phyloP scores from a whole-genome alignment of 2,797 vertebrate species.

The Acanthornis magna region DNA sequence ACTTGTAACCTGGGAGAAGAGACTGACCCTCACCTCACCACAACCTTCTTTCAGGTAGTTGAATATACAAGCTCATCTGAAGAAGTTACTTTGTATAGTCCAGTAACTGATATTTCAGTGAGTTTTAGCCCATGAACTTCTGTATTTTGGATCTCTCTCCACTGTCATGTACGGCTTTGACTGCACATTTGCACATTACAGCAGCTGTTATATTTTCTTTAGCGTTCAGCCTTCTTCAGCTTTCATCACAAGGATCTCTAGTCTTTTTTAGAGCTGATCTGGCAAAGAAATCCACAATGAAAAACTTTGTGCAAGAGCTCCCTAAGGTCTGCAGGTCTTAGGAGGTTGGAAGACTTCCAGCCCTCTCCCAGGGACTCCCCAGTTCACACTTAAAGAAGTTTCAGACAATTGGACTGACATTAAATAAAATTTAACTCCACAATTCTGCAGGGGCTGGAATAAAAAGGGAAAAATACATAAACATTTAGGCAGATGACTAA shows the following conservation, averaged over 20 bases:
- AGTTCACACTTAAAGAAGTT: background rate
- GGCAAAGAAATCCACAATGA: conserved; percentile 18
- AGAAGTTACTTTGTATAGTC: background rate
- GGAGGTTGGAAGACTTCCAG: conserved; percentile 1
- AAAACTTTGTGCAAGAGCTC: background rate
- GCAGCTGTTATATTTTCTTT: conserved; percentile 21
- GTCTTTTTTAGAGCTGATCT: conserved; percentile 30
- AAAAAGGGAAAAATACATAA: background rate
- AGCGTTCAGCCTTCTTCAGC: conserved; percentile 3
- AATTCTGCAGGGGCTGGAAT: background rate
- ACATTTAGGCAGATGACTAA: background rate
- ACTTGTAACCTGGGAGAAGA: background rate
- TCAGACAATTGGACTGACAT: background rate
- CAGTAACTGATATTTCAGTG: background rate
- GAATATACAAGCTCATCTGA: background rate
- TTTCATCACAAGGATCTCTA: conserved; percentile 33
- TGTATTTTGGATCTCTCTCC: background rate
- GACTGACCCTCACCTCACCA: background rate
- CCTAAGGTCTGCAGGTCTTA: conserved; percentile 20
- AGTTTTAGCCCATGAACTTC: background rate
- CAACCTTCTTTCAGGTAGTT: background rate
- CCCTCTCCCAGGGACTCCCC: background rate
- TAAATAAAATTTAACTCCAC: background rate
- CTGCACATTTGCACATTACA: background rate
- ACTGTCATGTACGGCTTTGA: background rate